phyloP scores from a whole-genome alignment of 2,797 vertebrate species.

The Champsocephalus gunnari region DNA sequence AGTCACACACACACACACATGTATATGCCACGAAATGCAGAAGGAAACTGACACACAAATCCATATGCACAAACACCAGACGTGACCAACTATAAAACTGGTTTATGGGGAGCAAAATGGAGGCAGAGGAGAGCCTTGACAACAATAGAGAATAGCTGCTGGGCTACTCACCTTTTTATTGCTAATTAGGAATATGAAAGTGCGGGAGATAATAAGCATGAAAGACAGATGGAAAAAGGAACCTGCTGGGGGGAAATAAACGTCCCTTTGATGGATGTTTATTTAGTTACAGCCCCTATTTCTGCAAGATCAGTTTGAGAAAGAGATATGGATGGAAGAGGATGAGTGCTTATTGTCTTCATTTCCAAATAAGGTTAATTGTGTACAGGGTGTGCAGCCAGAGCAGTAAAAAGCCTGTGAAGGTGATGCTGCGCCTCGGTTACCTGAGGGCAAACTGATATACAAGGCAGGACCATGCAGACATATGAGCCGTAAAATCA shows the following conservation, averaged over 20 bases:
- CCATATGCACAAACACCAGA: conserved; percentile 18
- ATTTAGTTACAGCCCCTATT: conserved; percentile 25
- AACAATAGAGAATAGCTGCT: not conserved
- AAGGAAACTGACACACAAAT: conserved; percentile 10
- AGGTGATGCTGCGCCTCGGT: conserved; percentile 3
- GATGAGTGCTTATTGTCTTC: conserved; percentile 18
- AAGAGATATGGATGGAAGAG: not conserved
- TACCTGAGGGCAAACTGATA: conserved; percentile 37
- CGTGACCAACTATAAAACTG: conserved; percentile 22
- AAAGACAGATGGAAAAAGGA: not conserved
- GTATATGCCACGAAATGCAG: not conserved
- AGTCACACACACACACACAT: conserved; percentile 7
- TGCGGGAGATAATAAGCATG: not conserved
- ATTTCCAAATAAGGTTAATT: conserved; percentile 27
- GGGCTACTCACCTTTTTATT: conserved; percentile 16
- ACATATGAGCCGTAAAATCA: conserved; percentile 47
- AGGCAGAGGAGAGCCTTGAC: not conserved
- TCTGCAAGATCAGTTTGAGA: conserved; percentile 10
- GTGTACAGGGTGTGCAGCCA: conserved; percentile 8
- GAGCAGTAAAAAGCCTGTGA: not conserved
- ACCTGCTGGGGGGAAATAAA: not conserved
- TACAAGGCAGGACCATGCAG: conserved; percentile 12
- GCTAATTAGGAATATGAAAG: conserved; percentile 28
- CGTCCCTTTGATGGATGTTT: not conserved
- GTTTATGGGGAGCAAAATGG: conserved; percentile 19